Conservation (phyloP, 2,888 invertebrate species). For the Metallyticus violacea region DNA sequence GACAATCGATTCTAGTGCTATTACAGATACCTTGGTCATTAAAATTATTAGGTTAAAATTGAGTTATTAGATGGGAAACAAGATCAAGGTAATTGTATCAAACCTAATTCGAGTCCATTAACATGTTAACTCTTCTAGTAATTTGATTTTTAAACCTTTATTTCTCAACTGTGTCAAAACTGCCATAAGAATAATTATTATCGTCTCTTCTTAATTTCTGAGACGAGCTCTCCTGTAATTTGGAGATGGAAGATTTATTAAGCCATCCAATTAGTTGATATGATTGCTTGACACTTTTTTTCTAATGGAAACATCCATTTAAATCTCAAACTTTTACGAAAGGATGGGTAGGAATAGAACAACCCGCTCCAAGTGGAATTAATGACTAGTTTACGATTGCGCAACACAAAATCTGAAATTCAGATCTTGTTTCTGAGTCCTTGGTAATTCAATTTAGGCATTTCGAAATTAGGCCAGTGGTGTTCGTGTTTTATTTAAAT, state of each 20-base stretch:
- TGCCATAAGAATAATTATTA: background rate
- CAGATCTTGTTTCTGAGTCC: too few relatives aligned
- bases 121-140: background rate
- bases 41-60: background rate
- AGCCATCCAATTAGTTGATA: background rate
- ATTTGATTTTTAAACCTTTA: background rate
- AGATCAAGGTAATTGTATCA: background rate
- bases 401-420: too few relatives aligned
- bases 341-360: too few relatives aligned
- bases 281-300: background rate
- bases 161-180: background rate
- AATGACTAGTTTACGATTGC: too few relatives aligned
- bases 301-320: too few relatives aligned
- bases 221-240: background rate
- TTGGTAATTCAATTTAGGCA: too few relatives aligned
- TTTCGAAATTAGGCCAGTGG: too few relatives aligned
- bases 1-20: background rate
- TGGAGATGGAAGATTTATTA: background rate
- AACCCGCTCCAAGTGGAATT: too few relatives aligned
- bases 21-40: background rate
- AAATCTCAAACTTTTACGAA: too few relatives aligned
- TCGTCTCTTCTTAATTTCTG: background rate
- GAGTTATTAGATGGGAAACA: background rate
- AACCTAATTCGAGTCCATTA: background rate
- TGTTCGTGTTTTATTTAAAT: too few relatives aligned